phyloP scores from a whole-genome alignment of 2,888 invertebrate species.

The Eilema caniola region DNA sequence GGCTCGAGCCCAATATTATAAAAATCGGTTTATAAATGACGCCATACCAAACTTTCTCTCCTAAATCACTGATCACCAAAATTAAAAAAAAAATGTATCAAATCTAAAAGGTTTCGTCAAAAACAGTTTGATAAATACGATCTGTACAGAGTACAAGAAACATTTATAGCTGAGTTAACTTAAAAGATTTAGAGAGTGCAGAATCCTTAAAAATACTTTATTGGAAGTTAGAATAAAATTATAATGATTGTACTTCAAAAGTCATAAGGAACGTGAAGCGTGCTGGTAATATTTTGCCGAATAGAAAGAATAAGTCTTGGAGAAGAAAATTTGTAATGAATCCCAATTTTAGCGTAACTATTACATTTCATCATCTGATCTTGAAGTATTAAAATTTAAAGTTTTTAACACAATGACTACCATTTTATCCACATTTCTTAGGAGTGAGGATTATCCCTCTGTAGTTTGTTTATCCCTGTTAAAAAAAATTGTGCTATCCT shows the following conservation, averaged over 20 bases:
- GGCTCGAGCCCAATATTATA: background rate
- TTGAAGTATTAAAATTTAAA: too few relatives aligned
- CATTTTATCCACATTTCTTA: background rate
- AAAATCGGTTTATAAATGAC: background rate
- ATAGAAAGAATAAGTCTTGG: background rate
- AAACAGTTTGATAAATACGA: background rate
- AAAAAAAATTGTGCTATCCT: too few relatives aligned
- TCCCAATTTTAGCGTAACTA: too few relatives aligned
- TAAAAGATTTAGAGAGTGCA: slow-evolving; percentile 39
- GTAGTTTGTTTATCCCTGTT: too few relatives aligned
- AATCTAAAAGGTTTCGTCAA: background rate
- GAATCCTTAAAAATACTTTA: slow-evolving; percentile 43
- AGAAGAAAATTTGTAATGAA: background rate
- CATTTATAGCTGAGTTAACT: slow-evolving; percentile 41
- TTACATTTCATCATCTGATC: too few relatives aligned
- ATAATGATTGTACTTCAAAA: slow-evolving; percentile 34
- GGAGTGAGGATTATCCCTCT: too few relatives aligned
- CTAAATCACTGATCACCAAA: background rate
- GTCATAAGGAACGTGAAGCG: background rate
- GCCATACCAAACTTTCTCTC: background rate
- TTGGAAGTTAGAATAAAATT: slow-evolving; percentile 38
- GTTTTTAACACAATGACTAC: background rate
- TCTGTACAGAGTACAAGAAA: background rate
- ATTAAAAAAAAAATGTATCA: background rate
- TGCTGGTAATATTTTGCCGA: background rate